Conservation (phyloP, 2,888 invertebrate genomes). For the Oscheius sp. region DNA sequence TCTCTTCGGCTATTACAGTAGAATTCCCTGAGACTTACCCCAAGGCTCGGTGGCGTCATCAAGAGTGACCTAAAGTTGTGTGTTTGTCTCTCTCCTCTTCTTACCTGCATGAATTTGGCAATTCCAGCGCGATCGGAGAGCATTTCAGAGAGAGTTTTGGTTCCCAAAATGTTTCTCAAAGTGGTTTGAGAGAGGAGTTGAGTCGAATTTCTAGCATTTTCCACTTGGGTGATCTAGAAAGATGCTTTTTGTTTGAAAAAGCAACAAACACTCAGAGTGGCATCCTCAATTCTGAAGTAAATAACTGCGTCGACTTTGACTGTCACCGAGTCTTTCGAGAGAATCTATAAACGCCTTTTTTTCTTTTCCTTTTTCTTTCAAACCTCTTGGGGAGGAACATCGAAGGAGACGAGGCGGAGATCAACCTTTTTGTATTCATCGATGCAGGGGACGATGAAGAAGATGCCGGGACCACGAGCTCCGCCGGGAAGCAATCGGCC, state of each 20-base stretch:
- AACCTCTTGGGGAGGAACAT: conserved; percentile 97
- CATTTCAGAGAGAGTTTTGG: conserved; percentile 92
- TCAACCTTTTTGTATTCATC: conserved; percentile 79
- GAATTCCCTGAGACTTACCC: too few relatives aligned
- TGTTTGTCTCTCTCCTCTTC: too few relatives aligned
- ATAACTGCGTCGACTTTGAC: conserved; percentile 90
- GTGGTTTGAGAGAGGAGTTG: conserved; percentile 73
- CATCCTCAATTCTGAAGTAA: conserved; percentile 83
- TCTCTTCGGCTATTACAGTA: too few relatives aligned
- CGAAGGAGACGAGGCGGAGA: conserved; percentile 91
- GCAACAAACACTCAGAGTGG: conserved; percentile 78
- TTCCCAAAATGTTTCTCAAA: conserved; percentile 72
- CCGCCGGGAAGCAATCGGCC: conserved; percentile 81
- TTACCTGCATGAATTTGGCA: conserved; percentile 74
- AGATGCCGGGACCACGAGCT: conserved; percentile 77
- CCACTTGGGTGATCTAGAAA: conserved; percentile 73
- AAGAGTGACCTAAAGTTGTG: conserved; percentile 68
- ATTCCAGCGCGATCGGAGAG: conserved; percentile 93
- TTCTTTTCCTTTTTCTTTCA: not conserved
- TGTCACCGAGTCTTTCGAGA: conserved; percentile 86
- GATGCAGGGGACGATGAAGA: conserved; percentile 79
- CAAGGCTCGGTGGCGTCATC: conserved; percentile 73
- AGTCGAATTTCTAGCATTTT: conserved; percentile 71
- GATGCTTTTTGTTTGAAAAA: not conserved
- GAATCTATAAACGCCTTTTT: conserved; percentile 33